phyloP scores from a whole-genome alignment of 2,888 invertebrate species.

The Meta bourneti region DNA sequence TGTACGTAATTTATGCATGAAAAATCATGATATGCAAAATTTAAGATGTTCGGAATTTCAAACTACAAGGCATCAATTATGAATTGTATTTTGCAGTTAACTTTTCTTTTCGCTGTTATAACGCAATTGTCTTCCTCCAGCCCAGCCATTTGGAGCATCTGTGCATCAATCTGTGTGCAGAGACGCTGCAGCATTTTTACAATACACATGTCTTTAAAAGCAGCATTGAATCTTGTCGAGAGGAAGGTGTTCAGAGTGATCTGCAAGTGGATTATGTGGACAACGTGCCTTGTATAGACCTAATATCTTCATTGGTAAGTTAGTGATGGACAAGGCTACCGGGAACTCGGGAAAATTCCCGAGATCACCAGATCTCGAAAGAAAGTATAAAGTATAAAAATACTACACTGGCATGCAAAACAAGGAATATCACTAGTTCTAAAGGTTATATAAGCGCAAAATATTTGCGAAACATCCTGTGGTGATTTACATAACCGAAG shows the following conservation, averaged over 20 bases:
- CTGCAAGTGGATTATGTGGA: conserved; percentile 96
- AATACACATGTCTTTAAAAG: conserved; percentile 98
- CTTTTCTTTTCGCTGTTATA: no score
- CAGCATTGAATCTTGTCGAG: conserved; percentile 94
- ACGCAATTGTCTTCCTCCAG: conserved; percentile 78
- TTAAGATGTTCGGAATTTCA: no score
- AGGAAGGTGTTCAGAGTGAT: conserved; percentile 94
- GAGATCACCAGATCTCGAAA: no score
- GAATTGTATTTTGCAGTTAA: no score
- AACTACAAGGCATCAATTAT: no score
- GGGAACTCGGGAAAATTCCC: no score
- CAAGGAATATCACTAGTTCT: no score
- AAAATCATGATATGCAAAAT: no score
- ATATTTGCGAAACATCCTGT: not conserved
- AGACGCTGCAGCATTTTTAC: conserved; percentile 98
- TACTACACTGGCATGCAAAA: not conserved
- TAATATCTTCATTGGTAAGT: conserved; percentile 90
- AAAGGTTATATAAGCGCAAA: not conserved
- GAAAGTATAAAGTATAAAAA: not conserved
- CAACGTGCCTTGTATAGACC: conserved; percentile 96
- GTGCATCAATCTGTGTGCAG: conserved; percentile 96
- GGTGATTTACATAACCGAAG: no score
- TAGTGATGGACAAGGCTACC: not conserved
- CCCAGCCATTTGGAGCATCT: conserved; percentile 94
- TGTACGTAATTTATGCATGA: no score